phyloP scores from a whole-genome alignment of 2,797 vertebrate genomes.

The Australoheros facetus region DNA sequence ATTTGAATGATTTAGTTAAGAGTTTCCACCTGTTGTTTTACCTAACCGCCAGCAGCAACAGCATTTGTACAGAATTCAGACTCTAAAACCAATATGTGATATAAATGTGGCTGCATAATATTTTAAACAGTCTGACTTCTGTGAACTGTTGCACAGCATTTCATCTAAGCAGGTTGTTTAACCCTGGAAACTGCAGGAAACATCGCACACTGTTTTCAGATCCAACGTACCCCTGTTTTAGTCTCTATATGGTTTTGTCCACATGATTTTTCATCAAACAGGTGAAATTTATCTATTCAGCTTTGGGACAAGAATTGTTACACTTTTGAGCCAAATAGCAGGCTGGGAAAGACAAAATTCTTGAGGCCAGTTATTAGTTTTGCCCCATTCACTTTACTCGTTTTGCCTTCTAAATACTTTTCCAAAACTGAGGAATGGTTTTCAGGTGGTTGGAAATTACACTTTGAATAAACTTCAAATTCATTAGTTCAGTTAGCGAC shows the following conservation, averaged over 20 bases:
- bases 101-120: not conserved
- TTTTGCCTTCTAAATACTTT: too few relatives aligned
- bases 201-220: not conserved
- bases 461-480: too few relatives aligned
- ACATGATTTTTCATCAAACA: not conserved
- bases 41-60: not conserved
- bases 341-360: too few relatives aligned
- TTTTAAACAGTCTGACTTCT: not conserved
- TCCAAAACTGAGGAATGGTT: too few relatives aligned
- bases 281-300: too few relatives aligned
- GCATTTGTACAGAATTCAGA: not conserved
- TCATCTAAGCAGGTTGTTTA: not conserved
- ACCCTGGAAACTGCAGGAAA: not conserved
- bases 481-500: too few relatives aligned
- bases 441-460: too few relatives aligned
- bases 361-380: too few relatives aligned
- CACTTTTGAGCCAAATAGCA: too few relatives aligned
- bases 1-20: accelerated
- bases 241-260: accelerated
- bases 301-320: too few relatives aligned
- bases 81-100: too few relatives aligned
- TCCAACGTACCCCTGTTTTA: not conserved
- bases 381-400: too few relatives aligned
- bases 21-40: not conserved
- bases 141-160: not conserved